These are phyloP conservation scores for Pristionchus japonicus DNA, from an alignment of 2,888 invertebrate genomes.

Conservation along the genomic window DNA sequence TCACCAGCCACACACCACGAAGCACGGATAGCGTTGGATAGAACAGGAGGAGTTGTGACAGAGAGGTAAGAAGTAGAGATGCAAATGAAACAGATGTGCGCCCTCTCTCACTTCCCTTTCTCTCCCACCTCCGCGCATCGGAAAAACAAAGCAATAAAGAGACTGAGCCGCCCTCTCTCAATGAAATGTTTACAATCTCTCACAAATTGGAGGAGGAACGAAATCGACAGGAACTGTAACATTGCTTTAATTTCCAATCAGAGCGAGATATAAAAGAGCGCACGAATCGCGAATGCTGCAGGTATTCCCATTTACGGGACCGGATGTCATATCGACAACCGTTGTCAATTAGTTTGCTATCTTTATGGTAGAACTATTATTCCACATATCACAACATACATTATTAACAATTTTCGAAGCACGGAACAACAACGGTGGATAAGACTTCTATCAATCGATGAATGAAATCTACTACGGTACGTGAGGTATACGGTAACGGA, in stretches of 20 bases:
- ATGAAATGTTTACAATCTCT: slow-evolving; percentile 12
- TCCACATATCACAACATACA: slow-evolving; percentile 18
- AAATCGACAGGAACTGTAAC: background rate
- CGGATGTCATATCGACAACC: background rate
- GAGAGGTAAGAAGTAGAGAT: background rate
- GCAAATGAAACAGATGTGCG: background rate
- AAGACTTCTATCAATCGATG: background rate
- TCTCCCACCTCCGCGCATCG: background rate
- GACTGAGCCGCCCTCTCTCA: background rate
- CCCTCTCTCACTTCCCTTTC: background rate
- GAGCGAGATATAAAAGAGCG: background rate
- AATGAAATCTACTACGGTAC: background rate
- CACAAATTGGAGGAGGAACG: background rate
- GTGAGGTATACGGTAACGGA: slow-evolving; percentile 23
- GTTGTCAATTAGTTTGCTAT: background rate
- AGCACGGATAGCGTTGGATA: background rate
- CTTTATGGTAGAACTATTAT: background rate
- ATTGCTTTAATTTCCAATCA: background rate
- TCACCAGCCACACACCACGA: background rate
- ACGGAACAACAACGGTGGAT: background rate
- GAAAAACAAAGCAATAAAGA: slow-evolving; percentile 22
- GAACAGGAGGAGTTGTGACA: background rate
- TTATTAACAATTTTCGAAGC: background rate
- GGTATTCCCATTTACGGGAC: background rate
- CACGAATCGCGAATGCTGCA: background rate